phyloP scores from a whole-genome alignment of 2,888 invertebrate genomes.

The Andrena dorsata region DNA sequence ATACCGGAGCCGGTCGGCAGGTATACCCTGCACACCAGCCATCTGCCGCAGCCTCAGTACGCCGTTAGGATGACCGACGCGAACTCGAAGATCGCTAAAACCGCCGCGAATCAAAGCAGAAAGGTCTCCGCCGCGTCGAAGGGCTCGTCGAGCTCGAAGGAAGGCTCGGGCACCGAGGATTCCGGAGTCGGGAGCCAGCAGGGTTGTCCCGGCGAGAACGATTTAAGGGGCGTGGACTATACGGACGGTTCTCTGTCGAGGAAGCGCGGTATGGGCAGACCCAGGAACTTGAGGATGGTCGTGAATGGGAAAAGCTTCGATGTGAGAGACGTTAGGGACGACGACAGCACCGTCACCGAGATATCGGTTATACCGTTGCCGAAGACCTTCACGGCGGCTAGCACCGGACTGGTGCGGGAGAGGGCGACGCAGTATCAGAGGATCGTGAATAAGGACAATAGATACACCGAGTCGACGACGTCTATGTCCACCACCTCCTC shows the following conservation, averaged over 20 bases:
- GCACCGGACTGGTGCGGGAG: conserved; percentile 86
- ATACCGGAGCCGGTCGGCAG: conserved; percentile 85
- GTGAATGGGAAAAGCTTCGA: conserved; percentile 91
- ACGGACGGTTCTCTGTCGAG: conserved; percentile 81
- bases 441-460: conserved; percentile 82
- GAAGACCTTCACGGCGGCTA: conserved; percentile 82
- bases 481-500: conserved; percentile 84
- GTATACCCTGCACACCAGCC: conserved; percentile 90
- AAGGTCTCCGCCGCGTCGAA: conserved; percentile 87
- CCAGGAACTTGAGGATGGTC: conserved; percentile 91
- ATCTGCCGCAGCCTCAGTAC: conserved; percentile 91
- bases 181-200: conserved; percentile 87
- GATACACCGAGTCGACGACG: conserved; percentile 81
- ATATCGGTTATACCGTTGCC: conserved; percentile 89
- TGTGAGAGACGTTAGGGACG: conserved; percentile 89
- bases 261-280: conserved; percentile 85
- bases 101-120: conserved; percentile 90
- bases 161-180: conserved; percentile 89
- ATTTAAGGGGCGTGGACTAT: conserved; percentile 80
- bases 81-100: conserved; percentile 90
- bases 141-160: conserved; percentile 86
- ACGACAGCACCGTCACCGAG: conserved; percentile 88
- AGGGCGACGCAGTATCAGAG: conserved; percentile 86
- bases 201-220: conserved; percentile 78
- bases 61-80: conserved; percentile 87